Base-by-base conservation (phyloP, 53 echinoderm and acorn worm genomes). In the Hippasteria phrygiana region DNA sequence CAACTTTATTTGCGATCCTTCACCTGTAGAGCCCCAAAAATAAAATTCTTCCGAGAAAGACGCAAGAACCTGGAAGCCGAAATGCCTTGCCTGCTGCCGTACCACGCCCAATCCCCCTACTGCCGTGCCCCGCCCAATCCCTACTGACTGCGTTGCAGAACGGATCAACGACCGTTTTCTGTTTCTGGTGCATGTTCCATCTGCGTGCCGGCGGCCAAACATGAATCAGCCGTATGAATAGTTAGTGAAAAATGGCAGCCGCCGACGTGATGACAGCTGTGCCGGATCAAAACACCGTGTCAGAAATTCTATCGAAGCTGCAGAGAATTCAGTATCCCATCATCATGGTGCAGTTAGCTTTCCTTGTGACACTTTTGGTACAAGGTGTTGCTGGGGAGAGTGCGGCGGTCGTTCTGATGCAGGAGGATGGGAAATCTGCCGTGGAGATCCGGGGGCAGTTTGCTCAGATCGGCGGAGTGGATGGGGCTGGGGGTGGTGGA, bases 391-490 rank as follows among this genome's bases (percentile, higher is more conserved):
- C 37, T 36, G 69, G 85, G 35, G 48, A 85, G 69, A 37, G 54
- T 24, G 71, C 35, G 51, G 85, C 85, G 27, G 85, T 85, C 9
- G 36, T 85, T 32, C 35, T 85, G 43, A 32, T 85, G 85, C 70
- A 69, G 8, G 48, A 85, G 33, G 38, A 36, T 7, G n/a, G 71
- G 8, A 26, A 53, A 36, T n/a, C 70, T 32, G 85, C 47, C n/a
- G 54, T 85, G 45, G 85, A 85, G 51, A 85, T 85, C 11, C 53
- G 85, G 24, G 85, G 85, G 6, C 85, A 70, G 11, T 85, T 85
- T 37, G 85, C 50, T 5, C 51, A 35, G 1, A 85, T 85, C 51
- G 85, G 85, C 33, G 85, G 85, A 18, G 18, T n/a, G n/a, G n/a
- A 14, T 43, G 53, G 35, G 4, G 18, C n/a, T 70, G 18, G n/a